Evolutionary conservation across 2,113 vertebrate genomes (phyloP), one percentile per base, ranked within the genome.

Genomic region (Paralichthys olivaceus): DNA sequence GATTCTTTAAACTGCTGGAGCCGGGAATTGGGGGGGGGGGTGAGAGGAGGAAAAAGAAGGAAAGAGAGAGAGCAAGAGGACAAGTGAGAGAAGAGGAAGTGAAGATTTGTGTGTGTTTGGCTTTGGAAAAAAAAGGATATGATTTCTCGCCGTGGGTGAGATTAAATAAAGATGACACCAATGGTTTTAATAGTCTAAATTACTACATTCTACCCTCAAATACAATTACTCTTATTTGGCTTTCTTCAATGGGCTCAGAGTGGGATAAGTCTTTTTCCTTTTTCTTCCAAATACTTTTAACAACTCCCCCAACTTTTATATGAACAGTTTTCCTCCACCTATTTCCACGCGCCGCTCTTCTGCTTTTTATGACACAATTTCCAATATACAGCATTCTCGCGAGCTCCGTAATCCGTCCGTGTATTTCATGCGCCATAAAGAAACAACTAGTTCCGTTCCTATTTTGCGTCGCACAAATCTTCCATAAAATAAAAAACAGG

Each of bases 391-490:
- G 90, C 81, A 34, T 86, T 87, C 72, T 75, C 34, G 70, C 75
- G n/a, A 65, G 80, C 82, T 85, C 76, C 79, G 77, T 82, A 77
- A 90, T 86, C 85, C 88, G 60, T 88, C 85, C 86, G 70, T 85
- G 67, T 75, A 90, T 93, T 91, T 91, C 89, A 93, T 80, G 91
- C 89, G 11, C 84, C 90, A 91, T 93, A 91, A 93, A 93, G 82
- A 78, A 74, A 53, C 77, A 75, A 57, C 76, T 69, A 64, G 76
- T 63, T 62, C 83, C 12, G 37, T 84, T 90, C 80, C 80, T 82
- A 77, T 90, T 92, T 87, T 89, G 87, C 75, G 13, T 64, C 66
- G 26, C 64, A 69, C 81, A 81, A 79, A 83, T 89, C 85, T 85
- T 86, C 69, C 63, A 75, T 90, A 83, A 90, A 91, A 84, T 67